Base-by-base conservation (phyloP, 2,888 invertebrate species). In the Oxytorus armatus region DNA sequence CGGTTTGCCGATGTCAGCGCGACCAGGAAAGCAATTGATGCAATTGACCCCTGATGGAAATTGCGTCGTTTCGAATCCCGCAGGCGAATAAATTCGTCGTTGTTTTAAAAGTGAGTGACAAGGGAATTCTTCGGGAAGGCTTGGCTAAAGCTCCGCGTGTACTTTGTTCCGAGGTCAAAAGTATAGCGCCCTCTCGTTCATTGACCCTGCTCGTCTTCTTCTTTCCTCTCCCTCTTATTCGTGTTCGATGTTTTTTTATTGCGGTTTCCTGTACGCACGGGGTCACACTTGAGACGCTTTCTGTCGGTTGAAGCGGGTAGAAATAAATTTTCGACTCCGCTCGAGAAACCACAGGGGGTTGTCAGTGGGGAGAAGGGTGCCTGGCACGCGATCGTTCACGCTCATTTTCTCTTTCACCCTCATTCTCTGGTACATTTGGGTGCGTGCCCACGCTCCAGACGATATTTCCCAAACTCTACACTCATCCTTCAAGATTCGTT, bases 311-410 rank as follows among this genome's bases (percentile, higher is more conserved):
- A 70, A 59, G 55, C 18, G 39, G 72, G 49, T 77, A n/a, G 49
- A 77, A 77, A 77, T 77, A 77, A 66, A 77, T 72, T 66, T 72
- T 65, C 66, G 25, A 16, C 65, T 39, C 57, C 1, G 59, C 77
- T 77, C 77, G 72, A 72, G 72, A 77, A 77, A 72, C 66, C 29
- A 16, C 44, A 59, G 21, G 18, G 59, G 36, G 57, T n/a, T n/a
- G n/a, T n/a, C n/a, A 47, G 68, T 68, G 53, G 68, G 39, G 25
- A 29, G 47, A 21, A 59, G 47, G n/a, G n/a, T 36, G 57, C 47
- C 33, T 59, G 70, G 47, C 70, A 59, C 70, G n/a, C 18, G 47
- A 70, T 36, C 33, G 33, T 3, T 36, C 10, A 18, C 16, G n/a
- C 16, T 36, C 23, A 3, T 8, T 16, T 8, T 7, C 47, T 16